A percentile compares a stretch with the other conserved stretches of the same genome.
Conservation (phyloP, 2,113 vertebrate genomes). For the Cephalopterus ornatus region DNA sequence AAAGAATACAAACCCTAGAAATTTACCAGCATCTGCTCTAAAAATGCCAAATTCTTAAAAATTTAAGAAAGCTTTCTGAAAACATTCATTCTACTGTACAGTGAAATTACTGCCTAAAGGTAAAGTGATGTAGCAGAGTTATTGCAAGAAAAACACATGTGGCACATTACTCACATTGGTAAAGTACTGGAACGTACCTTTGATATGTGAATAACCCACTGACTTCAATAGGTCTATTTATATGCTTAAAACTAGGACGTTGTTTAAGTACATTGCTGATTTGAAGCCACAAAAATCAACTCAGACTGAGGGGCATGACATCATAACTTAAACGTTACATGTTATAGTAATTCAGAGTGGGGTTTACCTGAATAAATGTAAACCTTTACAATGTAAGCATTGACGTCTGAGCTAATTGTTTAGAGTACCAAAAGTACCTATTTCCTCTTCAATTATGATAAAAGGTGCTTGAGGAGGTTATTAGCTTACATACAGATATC, state of each 20-base stretch:
- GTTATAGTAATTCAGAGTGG: background rate
- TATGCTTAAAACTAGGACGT: background rate
- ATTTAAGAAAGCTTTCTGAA: constrained; percentile 22
- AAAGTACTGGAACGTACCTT: background rate
- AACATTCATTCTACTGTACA: background rate
- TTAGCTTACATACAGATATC: background rate
- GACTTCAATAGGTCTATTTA: background rate
- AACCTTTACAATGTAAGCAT: background rate
- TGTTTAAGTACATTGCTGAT: background rate
- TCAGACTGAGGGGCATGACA: background rate
- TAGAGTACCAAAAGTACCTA: background rate
- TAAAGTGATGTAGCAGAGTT: constrained; percentile 22
- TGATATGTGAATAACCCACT: background rate
- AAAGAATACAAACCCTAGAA: constrained; percentile 8
- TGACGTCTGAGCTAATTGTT: background rate
- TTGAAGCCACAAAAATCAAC: background rate
- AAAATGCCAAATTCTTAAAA: constrained; percentile 37
- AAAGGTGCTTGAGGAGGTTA: background rate
- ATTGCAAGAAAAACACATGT: constrained; percentile 16
- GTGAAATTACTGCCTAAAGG: constrained; percentile 26
- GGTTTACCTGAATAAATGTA: background rate
- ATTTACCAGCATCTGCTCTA: constrained; percentile 14
- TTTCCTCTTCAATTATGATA: background rate
- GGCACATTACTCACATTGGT: background rate
- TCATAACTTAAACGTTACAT: background rate